Evolutionary conservation across 2,888 invertebrate species (phyloP), one percentile per base, ranked within the genome.

Genomic region (Lordiphosa andalusiaca): DNA sequence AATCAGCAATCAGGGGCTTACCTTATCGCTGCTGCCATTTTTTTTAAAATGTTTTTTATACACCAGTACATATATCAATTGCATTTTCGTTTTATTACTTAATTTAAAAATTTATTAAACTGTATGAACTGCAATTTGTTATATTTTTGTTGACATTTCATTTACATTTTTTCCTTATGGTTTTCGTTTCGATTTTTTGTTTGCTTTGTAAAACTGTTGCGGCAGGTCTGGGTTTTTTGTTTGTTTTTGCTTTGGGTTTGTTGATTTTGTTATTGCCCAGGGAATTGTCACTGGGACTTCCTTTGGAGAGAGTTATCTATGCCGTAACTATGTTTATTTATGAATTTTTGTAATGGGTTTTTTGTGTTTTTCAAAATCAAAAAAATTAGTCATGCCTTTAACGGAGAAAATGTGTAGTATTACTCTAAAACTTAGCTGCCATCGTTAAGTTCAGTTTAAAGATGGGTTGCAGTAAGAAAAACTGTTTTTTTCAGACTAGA

Each of bases 171-270:
- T 16, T 12, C 33, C 21, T 4, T 35, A 47, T 5, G 49, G 57
- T 19, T 48, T 38, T 16, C n/a, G 38, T 37, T 59, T 25, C 35
- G 53, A 42, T 13, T 47, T 44, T 48, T 55, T 50, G 38, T 61
- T 64, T 66, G 51, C 44, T 64, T 69, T 59, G 48, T 60, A 40
- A 65, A 71, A 62, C 59, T 73, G 76, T 74, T 74, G 70, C 52
- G 73, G 73, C 70, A 72, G 73, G 73, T 73, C 76, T 61, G 60
- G 49, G 53, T 56, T 53, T 52, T 50, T 35, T 50, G 46, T 53
- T 16, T 16, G n/a, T 35, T 37, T 21, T 52, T 42, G 19, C 37
- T 37, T 38, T 48, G 12, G 21, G 9, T 35, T 23, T 36, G 42
- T 44, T 38, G 52, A 16, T 30, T 39, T 38, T 16, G 38, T 13